Evolutionary conservation across 2,797 vertebrate genomes (phyloP), one percentile per base, ranked within the genome.

Genomic region (Euphonia xanthogaster): DNA sequence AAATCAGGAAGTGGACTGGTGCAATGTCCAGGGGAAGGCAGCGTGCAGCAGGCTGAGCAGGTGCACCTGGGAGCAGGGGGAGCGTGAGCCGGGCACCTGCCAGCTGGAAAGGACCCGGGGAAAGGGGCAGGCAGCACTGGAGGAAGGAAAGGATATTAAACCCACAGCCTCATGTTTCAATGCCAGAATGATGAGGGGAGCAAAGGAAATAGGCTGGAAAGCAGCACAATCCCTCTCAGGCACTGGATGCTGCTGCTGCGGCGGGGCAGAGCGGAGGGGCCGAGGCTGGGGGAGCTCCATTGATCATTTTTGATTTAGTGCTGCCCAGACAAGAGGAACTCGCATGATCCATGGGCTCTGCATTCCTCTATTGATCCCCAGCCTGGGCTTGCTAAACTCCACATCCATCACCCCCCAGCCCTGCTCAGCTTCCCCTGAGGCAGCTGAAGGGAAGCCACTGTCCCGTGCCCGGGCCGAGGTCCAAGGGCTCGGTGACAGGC

Each of bases 241-340:
- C 86, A 20, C 19, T 67, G 84, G 72, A 54, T 50, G 68, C 63
- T 48, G 85, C 23, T 44, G 85, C 22, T 86, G 87, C 90, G 39
- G 55, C 7, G 65, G 92, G 96, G 86, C 67, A 76, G 75, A 65
- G 62, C 5, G 2, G 93, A 88, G 94, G 79, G 96, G 91, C 76
- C 48, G 30, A 81, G 74, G 40, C 44, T 58, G 87, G 79, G 51
- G 79, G 93, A 72, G 54, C 94, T 82, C 86, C 93, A 70, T 97
- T 96, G 82, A 86, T 97, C 96, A 94, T 72, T 95, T 96, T 83
- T 97, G 94, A 97, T 98, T 94, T 97, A 97, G 93, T 40, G 62
- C 81, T 48, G 73, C 76, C 39, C 84, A 88, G 95, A 96, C 96
- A 95, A 37, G 96, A 96, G 79, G 68, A 68, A 42, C 93, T 95